Conservation (phyloP, 2,113 vertebrate species). For the Tretioscincus oriximinensis region DNA sequence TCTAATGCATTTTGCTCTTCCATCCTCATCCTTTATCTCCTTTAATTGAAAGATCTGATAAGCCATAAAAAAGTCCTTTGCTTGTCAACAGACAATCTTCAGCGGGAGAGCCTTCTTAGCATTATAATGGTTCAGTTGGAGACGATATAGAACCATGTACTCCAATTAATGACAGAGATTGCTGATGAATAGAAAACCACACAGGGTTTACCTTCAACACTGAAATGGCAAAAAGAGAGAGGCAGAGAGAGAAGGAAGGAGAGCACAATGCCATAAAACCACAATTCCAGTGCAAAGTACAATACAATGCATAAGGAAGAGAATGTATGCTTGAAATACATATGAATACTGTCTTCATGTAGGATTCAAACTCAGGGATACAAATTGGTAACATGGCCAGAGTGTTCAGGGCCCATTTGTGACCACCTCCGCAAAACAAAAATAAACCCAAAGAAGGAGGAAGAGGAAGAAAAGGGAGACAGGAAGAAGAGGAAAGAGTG, state of each 20-base stretch:
- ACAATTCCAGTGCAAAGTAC: background rate
- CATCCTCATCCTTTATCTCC: background rate
- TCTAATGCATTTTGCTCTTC: background rate
- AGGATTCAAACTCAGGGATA: background rate
- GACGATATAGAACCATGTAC: background rate
- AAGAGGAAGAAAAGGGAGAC: too few species aligned
- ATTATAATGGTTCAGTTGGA: background rate
- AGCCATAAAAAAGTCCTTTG: background rate
- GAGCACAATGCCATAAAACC: background rate
- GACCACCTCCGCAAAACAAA: slow-evolving; percentile 12
- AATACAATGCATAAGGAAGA: background rate
- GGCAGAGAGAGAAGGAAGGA: too few species aligned
- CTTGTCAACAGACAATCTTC: background rate
- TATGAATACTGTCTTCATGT: background rate
- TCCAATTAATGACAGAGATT: background rate
- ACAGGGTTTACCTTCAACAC: background rate
- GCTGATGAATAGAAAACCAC: background rate
- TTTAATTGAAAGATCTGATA: background rate
- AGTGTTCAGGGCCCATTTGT: background rate
- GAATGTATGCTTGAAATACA: background rate
- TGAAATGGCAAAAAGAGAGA: background rate
- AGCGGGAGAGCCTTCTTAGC: background rate
- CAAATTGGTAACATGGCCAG: background rate
- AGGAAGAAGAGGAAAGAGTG: slow-evolving; percentile 13
- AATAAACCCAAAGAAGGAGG: background rate